Evolutionary conservation across 2,888 invertebrate species (phyloP).

Genomic region (Lacanobia wlatinum): DNA sequence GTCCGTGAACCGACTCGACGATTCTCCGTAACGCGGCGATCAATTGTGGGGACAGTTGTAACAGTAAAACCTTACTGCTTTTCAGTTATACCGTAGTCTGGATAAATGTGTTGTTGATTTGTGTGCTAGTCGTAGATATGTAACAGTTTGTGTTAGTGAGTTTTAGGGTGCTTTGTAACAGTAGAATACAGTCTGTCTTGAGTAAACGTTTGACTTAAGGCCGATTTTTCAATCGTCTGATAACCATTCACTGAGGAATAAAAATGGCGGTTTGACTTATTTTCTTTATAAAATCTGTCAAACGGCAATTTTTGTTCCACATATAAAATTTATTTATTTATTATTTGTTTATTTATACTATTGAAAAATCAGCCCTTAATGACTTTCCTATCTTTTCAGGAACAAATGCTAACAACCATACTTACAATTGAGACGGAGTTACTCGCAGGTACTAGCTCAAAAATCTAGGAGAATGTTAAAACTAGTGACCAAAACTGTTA

Average conservation of each 20-base stretch:
- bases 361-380: too few species aligned
- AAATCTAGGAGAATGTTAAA: neutral
- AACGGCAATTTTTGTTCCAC: too few species aligned
- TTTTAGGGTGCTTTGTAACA: neutral
- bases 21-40: constrained; percentile 39
- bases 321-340: too few species aligned
- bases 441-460: neutral
- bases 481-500: neutral
- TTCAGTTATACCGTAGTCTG: constrained; percentile 32
- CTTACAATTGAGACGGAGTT: too few species aligned
- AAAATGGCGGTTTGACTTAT: too few species aligned
- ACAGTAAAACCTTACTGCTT: constrained; percentile 46
- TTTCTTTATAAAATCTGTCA: too few species aligned
- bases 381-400: neutral
- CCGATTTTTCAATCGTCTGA: too few species aligned
- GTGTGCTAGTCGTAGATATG: neutral
- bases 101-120: constrained; percentile 29
- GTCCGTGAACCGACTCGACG: constrained; percentile 51
- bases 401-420: neutral
- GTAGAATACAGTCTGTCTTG: neutral
- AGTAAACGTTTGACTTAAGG: neutral
- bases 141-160: neutral
- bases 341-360: too few species aligned
- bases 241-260: too few species aligned
- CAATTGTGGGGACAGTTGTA: constrained; percentile 45